Evolutionary conservation across 2,113 vertebrate genomes (phyloP), one percentile per base, ranked within the genome.

Genomic region (Nymphicus hollandicus): DNA sequence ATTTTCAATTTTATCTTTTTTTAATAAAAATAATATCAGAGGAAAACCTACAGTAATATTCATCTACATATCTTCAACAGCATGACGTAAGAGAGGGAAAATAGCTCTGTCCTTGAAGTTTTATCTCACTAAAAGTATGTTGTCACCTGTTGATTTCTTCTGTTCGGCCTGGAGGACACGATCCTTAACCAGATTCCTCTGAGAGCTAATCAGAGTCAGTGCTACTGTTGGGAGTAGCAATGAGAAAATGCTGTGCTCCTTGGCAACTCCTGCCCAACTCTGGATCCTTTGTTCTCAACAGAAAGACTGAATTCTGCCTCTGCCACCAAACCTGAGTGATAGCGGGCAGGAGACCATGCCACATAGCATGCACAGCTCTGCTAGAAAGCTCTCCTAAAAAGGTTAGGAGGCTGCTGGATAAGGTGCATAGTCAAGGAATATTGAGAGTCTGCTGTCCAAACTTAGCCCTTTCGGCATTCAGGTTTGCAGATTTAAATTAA

Each of bases 181-280:
- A 39, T 83, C 46, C 81, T 86, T 64, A 88, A 9, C 43, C 74
- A n/a, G 27, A 41, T 77, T 96, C 92, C 82, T 87, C 70, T 65
- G 95, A 90, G 90, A 90, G 39, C 88, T 94, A 92, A 95, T 97
- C 79, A 94, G 74, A 86, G 73, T 63, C 87, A 70, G 35, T 55
- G 80, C 35, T 78, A 3, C 65, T 69, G 43, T 74, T 88, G 65
- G 72, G 80, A 91, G 90, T 93, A 93, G 47, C 11, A 18, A 43
- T 37, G 72, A 86, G 88, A 83, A 90, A 78, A 91, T 76, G 35
- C 76, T 95, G 22, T 84, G 80, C 82, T 85, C 77, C 89, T 87
- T 95, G 69, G 89, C 73, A 92, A 95, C 93, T 89, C 52, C 47
- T 81, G 56, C 33, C 55, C 43, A 93, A 60, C 31, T 31, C 61